These are phyloP conservation scores for Caenorhabditis panamensis DNA, from an alignment of 2,888 invertebrate genomes.

Conservation along the genomic window DNA sequence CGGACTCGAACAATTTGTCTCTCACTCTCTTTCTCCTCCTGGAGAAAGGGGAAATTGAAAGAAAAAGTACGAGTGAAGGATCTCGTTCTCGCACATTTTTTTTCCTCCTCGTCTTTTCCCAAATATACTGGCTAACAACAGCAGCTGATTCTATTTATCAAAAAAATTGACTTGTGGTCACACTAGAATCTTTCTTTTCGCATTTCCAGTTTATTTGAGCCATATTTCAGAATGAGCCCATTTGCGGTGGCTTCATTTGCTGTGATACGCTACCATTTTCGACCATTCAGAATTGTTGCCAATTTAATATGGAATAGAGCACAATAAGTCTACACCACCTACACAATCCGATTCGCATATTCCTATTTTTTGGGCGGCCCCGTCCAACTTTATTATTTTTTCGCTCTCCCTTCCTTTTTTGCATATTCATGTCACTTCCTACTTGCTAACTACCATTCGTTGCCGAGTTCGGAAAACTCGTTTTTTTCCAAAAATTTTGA, in stretches of 20 bases:
- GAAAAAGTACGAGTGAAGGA: not conserved
- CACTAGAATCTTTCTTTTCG: not conserved
- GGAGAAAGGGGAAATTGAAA: not conserved
- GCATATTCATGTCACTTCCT: constrained; percentile 43
- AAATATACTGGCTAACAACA: not conserved
- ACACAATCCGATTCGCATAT: constrained; percentile 22
- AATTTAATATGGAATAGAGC: constrained; percentile 27
- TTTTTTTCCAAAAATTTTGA: constrained; percentile 4
- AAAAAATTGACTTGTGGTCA: constrained; percentile 3
- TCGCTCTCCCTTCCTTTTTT: constrained; percentile 19
- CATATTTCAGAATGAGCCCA: too few relatives aligned
- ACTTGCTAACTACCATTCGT: constrained; percentile 7
- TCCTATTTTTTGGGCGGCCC: constrained; percentile 15
- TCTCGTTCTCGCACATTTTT: not conserved
- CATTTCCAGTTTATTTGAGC: too few relatives aligned
- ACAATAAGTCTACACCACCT: constrained; percentile 20
- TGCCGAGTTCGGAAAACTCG: not conserved
- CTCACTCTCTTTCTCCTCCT: too few relatives aligned
- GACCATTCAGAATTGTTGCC: constrained; percentile 47
- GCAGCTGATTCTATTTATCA: constrained; percentile 10
- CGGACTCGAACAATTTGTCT: too few relatives aligned
- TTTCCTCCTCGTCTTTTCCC: not conserved
- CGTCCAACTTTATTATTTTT: constrained; percentile 35
- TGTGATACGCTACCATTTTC: not conserved
- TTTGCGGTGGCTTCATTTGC: too few relatives aligned